phyloP scores from a whole-genome alignment of 2,113 vertebrate genomes.

The Himantopus leucocephalus region DNA sequence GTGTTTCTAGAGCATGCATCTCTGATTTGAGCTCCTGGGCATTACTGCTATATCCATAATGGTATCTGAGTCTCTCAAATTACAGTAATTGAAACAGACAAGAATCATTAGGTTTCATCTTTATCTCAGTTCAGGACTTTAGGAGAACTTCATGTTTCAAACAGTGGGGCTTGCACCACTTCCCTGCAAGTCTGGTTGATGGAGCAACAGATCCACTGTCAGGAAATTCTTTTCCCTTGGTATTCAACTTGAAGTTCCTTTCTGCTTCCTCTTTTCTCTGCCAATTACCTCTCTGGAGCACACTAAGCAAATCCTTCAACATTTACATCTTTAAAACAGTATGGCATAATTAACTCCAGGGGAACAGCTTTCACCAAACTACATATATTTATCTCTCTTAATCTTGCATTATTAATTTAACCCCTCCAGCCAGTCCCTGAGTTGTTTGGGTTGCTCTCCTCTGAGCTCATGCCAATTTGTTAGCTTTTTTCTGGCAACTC shows the following conservation, averaged over 20 bases:
- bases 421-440: slow-evolving; percentile 15
- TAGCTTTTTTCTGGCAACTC: not conserved
- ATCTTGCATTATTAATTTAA: slow-evolving; percentile 34
- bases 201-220: not conserved
- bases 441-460: slow-evolving; percentile 29
- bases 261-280: slow-evolving; percentile 28
- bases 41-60: not conserved
- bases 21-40: not conserved
- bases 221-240: not conserved
- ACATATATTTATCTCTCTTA: slow-evolving; percentile 24
- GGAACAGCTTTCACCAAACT: slow-evolving; percentile 38
- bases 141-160: not conserved
- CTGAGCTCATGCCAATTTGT: slow-evolving; percentile 30
- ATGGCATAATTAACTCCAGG: slow-evolving; percentile 1
- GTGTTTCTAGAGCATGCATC: not conserved
- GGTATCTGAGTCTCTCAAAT: not conserved
- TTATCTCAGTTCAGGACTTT: not conserved
- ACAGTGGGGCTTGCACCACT: not conserved
- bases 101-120: not conserved
- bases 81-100: not conserved
- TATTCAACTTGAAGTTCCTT: slow-evolving; percentile 13
- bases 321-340: slow-evolving; percentile 36
- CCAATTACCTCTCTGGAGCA: not conserved
- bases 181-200: not conserved
- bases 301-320: slow-evolving; percentile 23